Percentiles rank a stretch among this genome's conserved stretches.
Conservation (phyloP, 1,140 invertebrate species). For the Sarcophaga peregrina region DNA sequence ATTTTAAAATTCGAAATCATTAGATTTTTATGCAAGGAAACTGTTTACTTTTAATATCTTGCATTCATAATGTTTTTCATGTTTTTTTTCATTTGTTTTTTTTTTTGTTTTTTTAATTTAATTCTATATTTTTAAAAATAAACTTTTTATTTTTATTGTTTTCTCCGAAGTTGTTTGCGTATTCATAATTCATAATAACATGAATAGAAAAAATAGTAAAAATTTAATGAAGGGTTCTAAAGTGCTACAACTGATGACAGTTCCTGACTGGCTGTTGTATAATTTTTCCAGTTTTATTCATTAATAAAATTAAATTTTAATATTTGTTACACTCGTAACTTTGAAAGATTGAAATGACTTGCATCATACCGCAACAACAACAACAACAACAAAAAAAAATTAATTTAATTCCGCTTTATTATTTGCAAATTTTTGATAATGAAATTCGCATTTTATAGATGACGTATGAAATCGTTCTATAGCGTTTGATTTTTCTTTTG, state of each 20-base stretch:
- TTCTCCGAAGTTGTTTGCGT: too few species aligned
- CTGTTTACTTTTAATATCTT: too few species aligned
- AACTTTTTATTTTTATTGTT: too few species aligned
- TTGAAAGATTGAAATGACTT: not conserved
- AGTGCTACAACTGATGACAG: constrained; percentile 17
- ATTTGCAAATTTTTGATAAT: not conserved
- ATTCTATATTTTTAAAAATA: too few species aligned
- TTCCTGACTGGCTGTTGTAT: not conserved
- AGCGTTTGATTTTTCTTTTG: not conserved
- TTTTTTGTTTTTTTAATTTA: too few species aligned
- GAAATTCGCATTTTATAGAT: not conserved
- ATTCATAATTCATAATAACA: too few species aligned
- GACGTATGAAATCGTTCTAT: not conserved
- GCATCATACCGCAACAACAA: not conserved
- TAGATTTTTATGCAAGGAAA: too few species aligned
- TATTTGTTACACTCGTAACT: not conserved
- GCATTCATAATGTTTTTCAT: too few species aligned
- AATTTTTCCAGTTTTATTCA: not conserved
- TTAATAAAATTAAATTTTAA: constrained; percentile 7
- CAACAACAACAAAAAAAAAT: not conserved
- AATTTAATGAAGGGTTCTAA: constrained; percentile 4
- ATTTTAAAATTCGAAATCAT: too few species aligned
- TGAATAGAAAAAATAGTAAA: not conserved
- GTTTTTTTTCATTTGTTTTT: too few species aligned
- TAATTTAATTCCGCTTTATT: constrained; percentile 1